Percentiles rank a stretch among this genome's conserved stretches.
These are phyloP conservation scores for Vanessa tameamea DNA, from an alignment of 1,140 invertebrate genomes.

Conservation along the genomic window DNA sequence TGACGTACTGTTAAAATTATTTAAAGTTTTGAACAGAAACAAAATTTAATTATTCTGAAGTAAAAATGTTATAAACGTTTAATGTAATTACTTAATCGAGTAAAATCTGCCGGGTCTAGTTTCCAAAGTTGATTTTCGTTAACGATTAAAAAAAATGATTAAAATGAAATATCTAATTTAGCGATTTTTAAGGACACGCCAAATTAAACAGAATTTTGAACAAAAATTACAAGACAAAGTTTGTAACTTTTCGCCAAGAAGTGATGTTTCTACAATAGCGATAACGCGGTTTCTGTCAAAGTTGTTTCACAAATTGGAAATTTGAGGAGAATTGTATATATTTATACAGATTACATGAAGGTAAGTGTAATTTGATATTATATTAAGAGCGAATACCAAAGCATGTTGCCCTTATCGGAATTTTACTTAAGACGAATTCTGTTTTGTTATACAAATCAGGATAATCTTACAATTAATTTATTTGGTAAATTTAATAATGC, in stretches of 20 bases:
- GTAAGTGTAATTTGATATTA: conserved; percentile 16
- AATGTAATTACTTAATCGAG: too few relatives aligned
- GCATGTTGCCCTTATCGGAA: neutral
- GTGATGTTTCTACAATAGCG: neutral
- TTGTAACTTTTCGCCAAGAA: conserved; percentile 1
- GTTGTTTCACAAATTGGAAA: neutral
- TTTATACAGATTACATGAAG: conserved; percentile 3
- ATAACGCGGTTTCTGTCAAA: neutral
- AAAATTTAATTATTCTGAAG: too few relatives aligned
- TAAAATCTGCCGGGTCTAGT: too few relatives aligned
- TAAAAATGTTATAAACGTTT: too few relatives aligned
- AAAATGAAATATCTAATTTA: too few relatives aligned
- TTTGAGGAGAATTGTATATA: neutral
- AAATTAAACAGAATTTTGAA: too few relatives aligned
- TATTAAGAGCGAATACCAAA: neutral
- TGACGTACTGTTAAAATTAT: too few relatives aligned
- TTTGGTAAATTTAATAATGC: conserved; percentile 65
- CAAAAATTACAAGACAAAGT: conserved; percentile 1
- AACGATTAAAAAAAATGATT: too few relatives aligned
- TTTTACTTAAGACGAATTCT: conserved; percentile 11
- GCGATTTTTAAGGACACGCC: too few relatives aligned
- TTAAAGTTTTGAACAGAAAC: too few relatives aligned
- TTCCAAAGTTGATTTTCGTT: too few relatives aligned
- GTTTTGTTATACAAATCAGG: conserved; percentile 23
- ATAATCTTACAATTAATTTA: conserved; percentile 60